Conservation (phyloP, 2,888 invertebrate genomes). For the Drosophila fulvimacula region DNA sequence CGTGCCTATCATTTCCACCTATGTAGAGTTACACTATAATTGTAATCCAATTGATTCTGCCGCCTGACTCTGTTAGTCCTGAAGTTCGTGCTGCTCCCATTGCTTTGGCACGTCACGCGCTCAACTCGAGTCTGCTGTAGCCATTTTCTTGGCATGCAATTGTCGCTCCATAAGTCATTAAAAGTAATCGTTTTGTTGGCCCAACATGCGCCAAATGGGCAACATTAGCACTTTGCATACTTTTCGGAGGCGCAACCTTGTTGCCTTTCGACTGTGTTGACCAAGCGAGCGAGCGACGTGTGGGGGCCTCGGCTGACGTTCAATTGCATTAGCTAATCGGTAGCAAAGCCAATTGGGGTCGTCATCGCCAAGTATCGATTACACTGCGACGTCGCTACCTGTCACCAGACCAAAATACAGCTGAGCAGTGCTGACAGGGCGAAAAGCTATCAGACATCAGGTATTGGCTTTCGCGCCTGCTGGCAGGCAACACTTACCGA, state of each 20-base stretch:
- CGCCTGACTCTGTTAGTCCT: not conserved
- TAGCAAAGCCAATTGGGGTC: slow-evolving; percentile 54
- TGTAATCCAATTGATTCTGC: not conserved
- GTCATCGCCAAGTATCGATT: slow-evolving; percentile 64
- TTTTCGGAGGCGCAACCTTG: slow-evolving; percentile 63
- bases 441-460: not conserved
- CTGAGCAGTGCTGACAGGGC: slow-evolving; percentile 5
- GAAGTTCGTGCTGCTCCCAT: no score
- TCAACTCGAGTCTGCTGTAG: slow-evolving; percentile 1
- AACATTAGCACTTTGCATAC: slow-evolving; percentile 70
- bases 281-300: not conserved
- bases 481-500: slow-evolving; percentile 56
- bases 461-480: slow-evolving; percentile 31
- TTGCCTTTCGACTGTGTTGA: slow-evolving; percentile 24
- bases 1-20: not conserved
- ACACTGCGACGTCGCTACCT: slow-evolving; percentile 63
- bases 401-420: slow-evolving; percentile 47
- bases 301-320: slow-evolving; percentile 7
- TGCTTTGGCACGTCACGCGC: slow-evolving; percentile 8
- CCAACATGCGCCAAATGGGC: slow-evolving; percentile 73
- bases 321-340: slow-evolving; percentile 49
- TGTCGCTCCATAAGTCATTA: slow-evolving; percentile 75
- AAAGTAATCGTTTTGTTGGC: slow-evolving; percentile 78
- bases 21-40: not conserved
- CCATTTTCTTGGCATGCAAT: slow-evolving; percentile 60